Base-by-base conservation (phyloP, 2,888 invertebrate genomes). In the Aleiodes leptofemur region DNA sequence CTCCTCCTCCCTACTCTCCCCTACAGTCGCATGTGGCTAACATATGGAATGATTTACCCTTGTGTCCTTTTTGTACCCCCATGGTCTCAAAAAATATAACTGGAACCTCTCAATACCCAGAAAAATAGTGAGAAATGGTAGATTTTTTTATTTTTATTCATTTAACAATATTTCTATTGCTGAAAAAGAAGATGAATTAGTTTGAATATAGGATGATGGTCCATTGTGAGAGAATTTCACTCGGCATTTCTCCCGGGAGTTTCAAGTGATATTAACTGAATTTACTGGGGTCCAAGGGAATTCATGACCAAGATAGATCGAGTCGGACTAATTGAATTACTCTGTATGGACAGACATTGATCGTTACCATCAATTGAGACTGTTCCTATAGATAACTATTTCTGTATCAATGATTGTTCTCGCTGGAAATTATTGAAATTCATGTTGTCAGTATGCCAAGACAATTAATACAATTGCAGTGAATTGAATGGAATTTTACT, bases 1-100 rank as follows among this genome's bases (percentile, higher is more conserved):
- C 31, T 50, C 31, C 31, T 31, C 53, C 31, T 31, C n/a, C 11
- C 51, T 69, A 59, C 69, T 77, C 69, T 76, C 79, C 77, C 68
- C 73, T 64, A 69, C 76, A 59, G 76, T 68, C 61, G 81, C 86
- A 87, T 87, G 84, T 85, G 85, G 74, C 82, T 80, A 78, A 83
- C 87, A 85, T 83, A 84, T 86, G 85, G 83, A 81, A 74, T 77
- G 77, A 43, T 14, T 48, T 56, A n/a, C 69, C 50, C 57, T 71
- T 72, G 23, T 69, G 14, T 23, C 14, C 48, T 48, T 16, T 50
- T 11, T 16, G 48, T 66, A 57, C 43, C 14, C 48, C 31, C 31
- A 11, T 34, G 48, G 59, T 13, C 13, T 34, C 4, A 1, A 64
- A 48, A 1, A 64, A 13, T 13, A 64, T 64, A 0, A 43, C 43